Evolutionary conservation across 2,888 invertebrate genomes (phyloP), one percentile per base, ranked within the genome.

Genomic region (Nomada lathburiana): DNA sequence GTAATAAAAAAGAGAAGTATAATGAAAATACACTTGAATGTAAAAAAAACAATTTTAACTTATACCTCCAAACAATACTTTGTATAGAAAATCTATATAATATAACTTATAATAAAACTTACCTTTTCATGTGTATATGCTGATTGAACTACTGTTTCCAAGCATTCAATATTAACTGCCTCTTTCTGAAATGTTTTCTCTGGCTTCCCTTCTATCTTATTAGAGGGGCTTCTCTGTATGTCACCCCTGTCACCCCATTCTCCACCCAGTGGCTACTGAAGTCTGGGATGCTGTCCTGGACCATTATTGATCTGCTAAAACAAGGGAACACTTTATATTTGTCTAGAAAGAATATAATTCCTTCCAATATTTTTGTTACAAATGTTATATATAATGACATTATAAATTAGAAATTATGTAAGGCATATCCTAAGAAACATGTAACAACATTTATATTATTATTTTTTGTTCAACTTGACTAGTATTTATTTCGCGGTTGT

Each of bases 281-380:
- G 80, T 88, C 88, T 85, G 91, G 90, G 92, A 93, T 91, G 92
- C 92, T 93, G 92, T 91, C 89, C 88, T 86, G 92, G 91, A 93
- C 92, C 93, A 90, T 92, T 93, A 92, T 92, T 92, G 92, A 92
- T 92, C 86, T 90, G 73, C 74, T 79, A 78, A 82, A 82, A 80
- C 64, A 75, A 55, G 74, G 55, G 59, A 53, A 80, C 72, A 63
- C 26, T 76, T 76, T 67, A 68, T 47, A 71, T 72, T 59, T 64
- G 53, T 69, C 26, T 23, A 50, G 1, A 63, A 69, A 57, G 36
- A 57, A 26, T 55, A 53, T 5, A 42, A 60, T 52, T 75, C 68
- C 5, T 29, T 16, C 11, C 18, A 2, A 20, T 10, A 13, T n/a
- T 42, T 50, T 60, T 16, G 20, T 16, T 5, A 13, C 5, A 57